These are phyloP conservation scores for Frankliniella fusca DNA, from an alignment of 2,888 invertebrate genomes.

Conservation along the genomic window DNA sequence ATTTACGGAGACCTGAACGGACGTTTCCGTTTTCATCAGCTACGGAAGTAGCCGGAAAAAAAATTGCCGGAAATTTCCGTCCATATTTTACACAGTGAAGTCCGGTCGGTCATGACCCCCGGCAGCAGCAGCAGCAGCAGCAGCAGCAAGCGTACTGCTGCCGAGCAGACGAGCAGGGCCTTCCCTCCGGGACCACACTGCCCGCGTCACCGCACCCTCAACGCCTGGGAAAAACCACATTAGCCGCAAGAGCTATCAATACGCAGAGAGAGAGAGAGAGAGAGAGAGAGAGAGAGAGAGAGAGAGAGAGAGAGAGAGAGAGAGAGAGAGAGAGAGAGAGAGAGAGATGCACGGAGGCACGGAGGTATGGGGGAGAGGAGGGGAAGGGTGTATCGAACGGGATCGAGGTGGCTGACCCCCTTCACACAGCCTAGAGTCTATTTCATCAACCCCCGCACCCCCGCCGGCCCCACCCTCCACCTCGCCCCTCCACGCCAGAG, in stretches of 20 bases:
- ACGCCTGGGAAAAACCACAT: neutral
- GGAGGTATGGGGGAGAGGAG: neutral
- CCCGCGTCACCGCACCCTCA: neutral
- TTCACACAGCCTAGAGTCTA: neutral
- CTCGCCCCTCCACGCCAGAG: too few species aligned
- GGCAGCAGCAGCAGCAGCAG: too few species aligned
- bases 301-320: neutral
- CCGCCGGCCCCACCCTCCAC: neutral
- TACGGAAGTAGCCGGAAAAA: too few species aligned
- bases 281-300: neutral
- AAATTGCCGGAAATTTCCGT: too few species aligned
- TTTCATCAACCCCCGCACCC: neutral
- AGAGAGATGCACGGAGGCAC: neutral
- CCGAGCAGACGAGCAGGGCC: too few species aligned
- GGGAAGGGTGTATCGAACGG: neutral
- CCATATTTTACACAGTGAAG: too few species aligned
- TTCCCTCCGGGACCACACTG: neutral
- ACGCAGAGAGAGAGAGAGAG: neutral
- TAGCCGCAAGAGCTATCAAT: neutral
- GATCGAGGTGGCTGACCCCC: neutral
- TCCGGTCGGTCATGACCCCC: too few species aligned
- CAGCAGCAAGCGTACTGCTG: too few species aligned
- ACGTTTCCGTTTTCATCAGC: too few species aligned
- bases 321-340: neutral
- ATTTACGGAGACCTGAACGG: too few species aligned